Conservation (phyloP, 2,888 invertebrate genomes). For the Ichneumoninae sp. region DNA sequence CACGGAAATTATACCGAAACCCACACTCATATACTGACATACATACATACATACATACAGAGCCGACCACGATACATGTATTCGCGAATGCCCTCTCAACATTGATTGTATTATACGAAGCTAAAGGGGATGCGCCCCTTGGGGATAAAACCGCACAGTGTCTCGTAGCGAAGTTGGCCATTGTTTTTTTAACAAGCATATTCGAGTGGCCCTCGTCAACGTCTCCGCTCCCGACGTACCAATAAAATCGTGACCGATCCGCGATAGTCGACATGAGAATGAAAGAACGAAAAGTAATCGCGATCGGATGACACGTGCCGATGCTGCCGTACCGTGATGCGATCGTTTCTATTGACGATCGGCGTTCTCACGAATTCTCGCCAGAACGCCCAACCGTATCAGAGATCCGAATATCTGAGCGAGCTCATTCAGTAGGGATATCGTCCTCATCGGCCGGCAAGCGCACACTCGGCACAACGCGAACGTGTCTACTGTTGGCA, state of each 20-base stretch:
- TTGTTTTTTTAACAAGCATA: slow-evolving; percentile 12
- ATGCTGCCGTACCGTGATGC: slow-evolving; percentile 34
- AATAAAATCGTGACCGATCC: not conserved
- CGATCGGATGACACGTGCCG: slow-evolving; percentile 16
- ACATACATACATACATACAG: too few species aligned
- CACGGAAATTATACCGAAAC: too few species aligned
- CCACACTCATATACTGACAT: too few species aligned
- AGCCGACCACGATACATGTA: not conserved
- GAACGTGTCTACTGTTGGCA: slow-evolving; percentile 66
- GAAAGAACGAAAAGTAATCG: not conserved
- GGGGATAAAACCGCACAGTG: slow-evolving; percentile 1
- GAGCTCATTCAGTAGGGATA: slow-evolving; percentile 2
- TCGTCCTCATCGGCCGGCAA: slow-evolving; percentile 59
- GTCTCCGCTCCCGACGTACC: not conserved
- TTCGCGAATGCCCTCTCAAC: slow-evolving; percentile 9
- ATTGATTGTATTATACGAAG: slow-evolving; percentile 27
- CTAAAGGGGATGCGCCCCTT: slow-evolving; percentile 25
- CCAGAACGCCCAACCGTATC: slow-evolving; percentile 36
- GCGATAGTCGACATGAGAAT: not conserved
- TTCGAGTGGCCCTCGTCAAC: not conserved
- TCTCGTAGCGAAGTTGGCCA: slow-evolving; percentile 6
- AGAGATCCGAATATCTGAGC: slow-evolving; percentile 15
- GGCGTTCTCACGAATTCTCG: slow-evolving; percentile 19
- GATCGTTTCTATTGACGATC: slow-evolving; percentile 47
- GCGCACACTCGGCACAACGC: slow-evolving; percentile 59